Evolutionary conservation across 2,888 invertebrate species (phyloP), one percentile per base, ranked within the genome.

Genomic region (Willowsia nigromaculata): DNA sequence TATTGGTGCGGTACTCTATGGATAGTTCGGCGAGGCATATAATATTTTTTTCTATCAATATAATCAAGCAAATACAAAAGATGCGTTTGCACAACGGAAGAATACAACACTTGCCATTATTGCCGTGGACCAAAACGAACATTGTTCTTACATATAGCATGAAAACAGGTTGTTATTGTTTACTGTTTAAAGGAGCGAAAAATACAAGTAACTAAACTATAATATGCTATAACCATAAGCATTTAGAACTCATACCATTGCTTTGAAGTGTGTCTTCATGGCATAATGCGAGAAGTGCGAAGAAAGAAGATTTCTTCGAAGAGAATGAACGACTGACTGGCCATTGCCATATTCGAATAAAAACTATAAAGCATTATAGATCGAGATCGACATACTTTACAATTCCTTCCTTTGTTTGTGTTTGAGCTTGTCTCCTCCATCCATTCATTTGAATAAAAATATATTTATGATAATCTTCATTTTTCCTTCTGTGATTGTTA

Each of bases 341-440:
- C 62, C 1, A 62, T 62, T 13, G 30, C 62, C 62, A 62, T 30
- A 3, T 9, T 13, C 25, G 22, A 22, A 13, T 4, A 30, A 30
- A 3, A 15, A 11, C 30, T 15, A 62, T 5, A 62, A 62, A 62
- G 62, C 62, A 62, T 62, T 62, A 62, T 62, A 71, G 71, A 71
- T 71, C 40, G 71, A 71, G 43, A 71, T 71, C 71, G 71, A 71
- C 71, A 71, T 40, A 71, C 71, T 71, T 71, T 71, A 22, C 71
- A 40, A 71, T 40, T 43, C 71, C 71, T 71, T 71, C 71, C 71
- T 71, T 71, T 71, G 37, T 71, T 71, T 71, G 71, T 18, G 1
- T 43, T 71, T 43, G 18, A 40, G 15, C 62, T 30, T 62, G 27
- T 62, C 62, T 62, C 30, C 71, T 40, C 40, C 40, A 22, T 71